These are phyloP conservation scores for Epinotia ramella DNA, from an alignment of 2,888 invertebrate species.

Conservation along the genomic window DNA sequence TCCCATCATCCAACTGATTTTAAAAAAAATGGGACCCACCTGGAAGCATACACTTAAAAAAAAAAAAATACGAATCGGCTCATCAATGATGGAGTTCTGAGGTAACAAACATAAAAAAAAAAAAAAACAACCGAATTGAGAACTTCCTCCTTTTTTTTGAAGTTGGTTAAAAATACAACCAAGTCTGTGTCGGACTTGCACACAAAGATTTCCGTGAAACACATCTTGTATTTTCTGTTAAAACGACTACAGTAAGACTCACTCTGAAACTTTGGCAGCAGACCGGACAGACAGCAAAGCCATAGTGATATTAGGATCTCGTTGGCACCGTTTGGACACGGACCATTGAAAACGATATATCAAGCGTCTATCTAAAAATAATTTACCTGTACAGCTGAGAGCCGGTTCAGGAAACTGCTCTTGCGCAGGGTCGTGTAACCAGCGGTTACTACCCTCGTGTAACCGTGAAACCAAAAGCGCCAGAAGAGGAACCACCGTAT, in stretches of 20 bases:
- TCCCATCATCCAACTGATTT: too few species aligned
- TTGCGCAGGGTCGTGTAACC: not conserved
- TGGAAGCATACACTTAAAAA: too few species aligned
- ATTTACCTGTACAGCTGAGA: not conserved
- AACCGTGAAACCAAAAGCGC: not conserved
- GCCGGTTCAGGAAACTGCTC: not conserved
- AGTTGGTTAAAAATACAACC: too few species aligned
- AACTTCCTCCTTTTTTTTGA: too few species aligned
- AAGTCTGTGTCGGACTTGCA: too few species aligned
- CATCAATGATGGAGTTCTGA: too few species aligned
- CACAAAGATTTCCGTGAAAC: too few species aligned
- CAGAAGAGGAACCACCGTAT: not conserved
- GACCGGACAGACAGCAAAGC: not conserved
- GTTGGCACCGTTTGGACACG: not conserved
- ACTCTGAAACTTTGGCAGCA: not conserved
- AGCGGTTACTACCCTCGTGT: too few species aligned
- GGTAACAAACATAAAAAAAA: too few species aligned
- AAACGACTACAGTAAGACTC: not conserved
- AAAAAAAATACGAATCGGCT: too few species aligned
- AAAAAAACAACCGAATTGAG: too few species aligned
- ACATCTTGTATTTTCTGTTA: not conserved
- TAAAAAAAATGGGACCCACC: too few species aligned
- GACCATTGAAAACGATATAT: not conserved
- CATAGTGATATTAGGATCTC: not conserved
- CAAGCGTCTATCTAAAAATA: not conserved